phyloP scores from a whole-genome alignment of 2,113 vertebrate species.

The Litocranius walleri region DNA sequence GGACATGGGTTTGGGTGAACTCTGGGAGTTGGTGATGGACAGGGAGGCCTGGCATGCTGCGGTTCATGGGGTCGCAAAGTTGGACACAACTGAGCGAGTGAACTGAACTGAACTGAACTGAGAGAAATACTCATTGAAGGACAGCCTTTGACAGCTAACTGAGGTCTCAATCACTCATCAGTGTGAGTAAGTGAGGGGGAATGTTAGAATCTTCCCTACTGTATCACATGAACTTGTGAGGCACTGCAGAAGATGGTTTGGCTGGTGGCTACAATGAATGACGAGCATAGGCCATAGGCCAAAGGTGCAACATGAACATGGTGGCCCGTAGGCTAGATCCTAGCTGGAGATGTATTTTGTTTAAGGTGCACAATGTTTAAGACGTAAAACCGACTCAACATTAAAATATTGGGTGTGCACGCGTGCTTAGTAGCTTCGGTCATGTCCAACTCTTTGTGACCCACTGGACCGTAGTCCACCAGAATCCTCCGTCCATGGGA shows the following conservation, averaged over 20 bases:
- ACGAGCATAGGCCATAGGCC: not conserved
- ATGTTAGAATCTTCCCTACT: not conserved
- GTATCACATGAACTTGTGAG: not conserved
- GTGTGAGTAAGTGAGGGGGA: no score
- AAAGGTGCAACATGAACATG: fast-evolving
- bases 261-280: not conserved
- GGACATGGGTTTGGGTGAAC: no score
- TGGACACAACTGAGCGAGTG: fast-evolving
- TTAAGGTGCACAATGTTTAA: not conserved
- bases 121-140: not conserved
- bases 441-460: fast-evolving
- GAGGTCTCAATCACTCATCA: not conserved
- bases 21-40: fast-evolving
- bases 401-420: not conserved
- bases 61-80: no score
- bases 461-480: not conserved
- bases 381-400: not conserved
- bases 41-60: no score
- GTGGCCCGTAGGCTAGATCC: not conserved
- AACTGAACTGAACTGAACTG: no score
- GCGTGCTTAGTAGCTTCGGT: fast-evolving
- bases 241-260: not conserved
- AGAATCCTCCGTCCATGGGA: not conserved
- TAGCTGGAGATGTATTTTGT: not conserved
- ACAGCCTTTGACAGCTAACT: fast-evolving